Evolutionary conservation across 2,113 vertebrate species (phyloP).

Genomic region (Silurus meridionalis): DNA sequence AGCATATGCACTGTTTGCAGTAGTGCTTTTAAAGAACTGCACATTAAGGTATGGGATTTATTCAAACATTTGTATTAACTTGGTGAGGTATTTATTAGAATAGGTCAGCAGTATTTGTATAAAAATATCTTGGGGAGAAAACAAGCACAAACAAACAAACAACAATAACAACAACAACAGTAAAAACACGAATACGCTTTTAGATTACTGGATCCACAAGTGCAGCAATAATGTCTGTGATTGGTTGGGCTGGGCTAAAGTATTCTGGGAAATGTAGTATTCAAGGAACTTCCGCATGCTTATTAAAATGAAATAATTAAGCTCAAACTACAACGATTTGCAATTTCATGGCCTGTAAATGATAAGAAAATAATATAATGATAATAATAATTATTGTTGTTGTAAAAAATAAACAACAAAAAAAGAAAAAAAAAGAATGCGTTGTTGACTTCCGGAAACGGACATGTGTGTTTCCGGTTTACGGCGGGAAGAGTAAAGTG

Average conservation of each 20-base stretch:
- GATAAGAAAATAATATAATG: neutral
- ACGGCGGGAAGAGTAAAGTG: conserved; percentile 11
- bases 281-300: neutral
- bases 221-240: neutral
- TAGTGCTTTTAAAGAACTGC: too few relatives aligned
- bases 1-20: too few relatives aligned
- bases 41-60: too few relatives aligned
- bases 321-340: neutral
- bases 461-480: conserved; percentile 8
- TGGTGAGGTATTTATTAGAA: too few relatives aligned
- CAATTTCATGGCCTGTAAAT: too few relatives aligned
- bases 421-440: neutral
- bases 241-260: neutral
- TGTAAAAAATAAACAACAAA: too few relatives aligned
- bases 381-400: neutral
- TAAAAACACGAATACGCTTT: neutral
- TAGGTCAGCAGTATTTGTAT: too few relatives aligned
- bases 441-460: neutral
- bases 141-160: too few relatives aligned
- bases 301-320: neutral
- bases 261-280: neutral
- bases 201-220: neutral
- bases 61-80: too few relatives aligned
- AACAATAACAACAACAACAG: too few relatives aligned
- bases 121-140: too few relatives aligned